phyloP scores from a whole-genome alignment of 1,140 invertebrate genomes.

The Uloborus diversus region DNA sequence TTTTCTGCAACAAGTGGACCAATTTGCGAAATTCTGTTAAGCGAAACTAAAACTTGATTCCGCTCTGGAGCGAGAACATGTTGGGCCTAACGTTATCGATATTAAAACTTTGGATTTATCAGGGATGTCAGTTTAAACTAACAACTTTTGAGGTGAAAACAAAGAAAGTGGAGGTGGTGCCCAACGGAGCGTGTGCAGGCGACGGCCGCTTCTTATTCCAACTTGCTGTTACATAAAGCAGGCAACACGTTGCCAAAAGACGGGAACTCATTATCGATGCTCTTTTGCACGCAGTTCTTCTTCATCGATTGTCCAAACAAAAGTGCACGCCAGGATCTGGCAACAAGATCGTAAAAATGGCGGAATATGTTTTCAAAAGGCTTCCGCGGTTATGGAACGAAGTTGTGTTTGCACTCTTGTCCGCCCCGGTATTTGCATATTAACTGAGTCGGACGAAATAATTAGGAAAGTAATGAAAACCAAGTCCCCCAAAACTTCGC shows the following conservation, averaged over 20 bases:
- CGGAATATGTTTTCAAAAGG: slow-evolving; percentile 16
- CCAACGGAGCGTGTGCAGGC: too few relatives aligned
- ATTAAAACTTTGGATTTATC: too few relatives aligned
- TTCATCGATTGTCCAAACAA: slow-evolving; percentile 45
- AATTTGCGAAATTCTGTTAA: too few relatives aligned
- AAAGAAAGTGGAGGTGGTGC: too few relatives aligned
- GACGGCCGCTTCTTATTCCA: too few relatives aligned
- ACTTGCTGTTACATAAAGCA: too few relatives aligned
- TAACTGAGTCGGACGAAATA: slow-evolving; percentile 19
- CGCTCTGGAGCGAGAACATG: too few relatives aligned
- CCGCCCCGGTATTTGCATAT: slow-evolving; percentile 28
- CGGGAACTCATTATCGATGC: slow-evolving; percentile 28
- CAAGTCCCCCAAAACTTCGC: slow-evolving; percentile 13
- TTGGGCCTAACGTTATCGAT: too few relatives aligned
- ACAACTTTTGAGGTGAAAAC: too few relatives aligned
- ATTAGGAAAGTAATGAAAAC: slow-evolving; percentile 50
- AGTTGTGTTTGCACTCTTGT: slow-evolving; percentile 51
- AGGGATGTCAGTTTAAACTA: too few relatives aligned
- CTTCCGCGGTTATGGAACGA: background rate
- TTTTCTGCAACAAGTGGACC: too few relatives aligned
- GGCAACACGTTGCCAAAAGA: slow-evolving; percentile 32
- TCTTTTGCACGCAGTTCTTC: slow-evolving; percentile 14
- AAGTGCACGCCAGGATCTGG: slow-evolving; percentile 25
- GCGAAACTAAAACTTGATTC: too few relatives aligned
- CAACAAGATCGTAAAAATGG: slow-evolving; percentile 45